Evolutionary conservation across 1,140 invertebrate species (phyloP), one percentile per base, ranked within the genome.

Genomic region (Portunus trituberculatus): DNA sequence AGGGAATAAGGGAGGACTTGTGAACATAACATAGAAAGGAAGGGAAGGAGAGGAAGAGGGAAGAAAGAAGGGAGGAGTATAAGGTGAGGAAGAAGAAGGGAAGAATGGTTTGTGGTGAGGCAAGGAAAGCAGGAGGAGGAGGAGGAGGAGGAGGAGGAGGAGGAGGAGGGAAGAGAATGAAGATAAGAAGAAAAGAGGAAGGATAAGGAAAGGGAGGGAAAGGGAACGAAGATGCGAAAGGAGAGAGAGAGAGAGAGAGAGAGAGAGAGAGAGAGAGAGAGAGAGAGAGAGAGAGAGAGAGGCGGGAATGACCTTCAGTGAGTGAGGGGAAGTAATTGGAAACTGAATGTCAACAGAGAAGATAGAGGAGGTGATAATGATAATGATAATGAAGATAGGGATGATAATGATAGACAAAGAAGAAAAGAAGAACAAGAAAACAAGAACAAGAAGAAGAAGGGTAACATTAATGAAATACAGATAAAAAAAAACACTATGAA

Each of bases 221-320:
- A 14, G 28, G 83, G n/a, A 39, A 59, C 1, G 52, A 16, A 59
- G 52, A 39, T n/a, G 25, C 14, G 14, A 16, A 39, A 29, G 84
- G 84, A 87, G 84, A 87, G 84, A 87, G 84, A 87, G 84, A 87
- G 86, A 88, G 86, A 32, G 86, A 88, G 86, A 88, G 86, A 88
- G 86, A 88, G 86, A 88, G 86, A 88, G 86, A 88, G 86, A 88
- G 86, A 88, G 86, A 88, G 86, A 88, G 86, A 88, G 28, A 88
- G 31, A 88, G 52, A 59, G 20, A 16, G 39, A 39, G 39, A 39
- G 39, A 39, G 39, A 39, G 39, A 39, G 39, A 39, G 39, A 39
- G 39, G 39, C 39, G 6, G 39, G 39, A 39, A 39, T 39, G 39
- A 39, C 39, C 39, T 39, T 39, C 39, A 39, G 6, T 39, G 39